Evolutionary conservation across 2,888 invertebrate species (phyloP), one percentile per base, ranked within the genome.

Genomic region (Tenthredo livida): DNA sequence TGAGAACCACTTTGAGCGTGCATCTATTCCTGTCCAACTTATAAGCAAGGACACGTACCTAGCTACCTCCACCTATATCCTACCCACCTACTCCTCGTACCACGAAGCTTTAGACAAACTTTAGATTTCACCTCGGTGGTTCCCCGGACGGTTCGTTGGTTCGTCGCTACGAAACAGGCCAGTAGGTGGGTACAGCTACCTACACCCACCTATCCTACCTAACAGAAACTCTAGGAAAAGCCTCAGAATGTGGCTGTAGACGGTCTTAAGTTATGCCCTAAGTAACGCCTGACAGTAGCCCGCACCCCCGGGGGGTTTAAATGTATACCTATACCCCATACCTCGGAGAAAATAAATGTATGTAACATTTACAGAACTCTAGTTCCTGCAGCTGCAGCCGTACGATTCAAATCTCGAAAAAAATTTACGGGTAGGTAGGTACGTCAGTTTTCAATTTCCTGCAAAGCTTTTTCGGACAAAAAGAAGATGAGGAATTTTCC

Each of bases 11-110:
- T 78, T 78, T n/a, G 50, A 78, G 21, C 80, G 21, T 10, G 40
- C 54, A 77, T 80, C 61, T 43, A 80, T 80, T 80, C 43, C 80
- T 21, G 80, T 61, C 80, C 80, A 80, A 80, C 80, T 80, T 61
- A 61, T 58, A 61, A 37, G 61, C 61, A 61, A 58, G 80, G 80
- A 61, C 80, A 80, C 80, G 58, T 80, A 21, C 12, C n/a, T 25
- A 43, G 10, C 15, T 29, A 75, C 47, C 47, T 25, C 12, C 40
- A 77, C 15, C 50, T 54, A 77, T 33, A 33, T 33, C 77, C 17
- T 50, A 25, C 7, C 54, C 1, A 54, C 54, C 54, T 61, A 54
- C 17, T 77, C 33, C 29, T 25, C 7, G n/a, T 50, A 17, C 17
- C 75, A 1, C 80, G 58, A 65, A 65, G 80, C 65, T 80, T 80